These are phyloP conservation scores for Oryctes rhinoceros DNA, from an alignment of 1,140 invertebrate genomes.

Conservation along the genomic window DNA sequence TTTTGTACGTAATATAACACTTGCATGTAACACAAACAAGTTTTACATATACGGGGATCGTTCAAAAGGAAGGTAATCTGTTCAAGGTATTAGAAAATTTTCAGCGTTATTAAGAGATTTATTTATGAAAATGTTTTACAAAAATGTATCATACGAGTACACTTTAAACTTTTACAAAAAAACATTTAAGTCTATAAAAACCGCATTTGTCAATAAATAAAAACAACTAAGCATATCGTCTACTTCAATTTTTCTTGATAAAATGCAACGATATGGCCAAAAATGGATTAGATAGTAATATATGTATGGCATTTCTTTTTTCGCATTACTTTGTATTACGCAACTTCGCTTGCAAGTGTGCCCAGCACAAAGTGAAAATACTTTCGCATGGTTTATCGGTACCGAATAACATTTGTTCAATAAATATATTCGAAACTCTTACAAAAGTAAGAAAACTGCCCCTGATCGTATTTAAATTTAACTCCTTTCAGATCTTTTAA, in stretches of 20 bases:
- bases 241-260: neutral
- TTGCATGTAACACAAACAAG: neutral
- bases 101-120: neutral
- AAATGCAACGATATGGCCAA: neutral
- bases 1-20: neutral
- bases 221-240: neutral
- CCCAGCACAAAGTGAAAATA: neutral
- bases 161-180: neutral
- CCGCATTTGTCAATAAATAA: neutral
- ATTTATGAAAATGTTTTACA: neutral
- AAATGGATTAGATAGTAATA: neutral
- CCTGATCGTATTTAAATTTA: neutral
- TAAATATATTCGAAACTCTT: conserved; percentile 1
- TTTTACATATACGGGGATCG: neutral
- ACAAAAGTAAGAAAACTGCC: neutral
- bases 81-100: neutral
- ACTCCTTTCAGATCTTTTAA: neutral
- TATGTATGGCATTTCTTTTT: neutral
- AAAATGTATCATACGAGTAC: neutral
- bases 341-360: too few relatives aligned
- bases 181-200: neutral
- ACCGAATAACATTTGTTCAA: neutral
- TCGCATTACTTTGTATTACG: neutral
- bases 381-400: neutral
- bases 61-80: neutral